These are phyloP conservation scores for Erebia aethiops DNA, from an alignment of 2,888 invertebrate genomes.

Conservation along the genomic window DNA sequence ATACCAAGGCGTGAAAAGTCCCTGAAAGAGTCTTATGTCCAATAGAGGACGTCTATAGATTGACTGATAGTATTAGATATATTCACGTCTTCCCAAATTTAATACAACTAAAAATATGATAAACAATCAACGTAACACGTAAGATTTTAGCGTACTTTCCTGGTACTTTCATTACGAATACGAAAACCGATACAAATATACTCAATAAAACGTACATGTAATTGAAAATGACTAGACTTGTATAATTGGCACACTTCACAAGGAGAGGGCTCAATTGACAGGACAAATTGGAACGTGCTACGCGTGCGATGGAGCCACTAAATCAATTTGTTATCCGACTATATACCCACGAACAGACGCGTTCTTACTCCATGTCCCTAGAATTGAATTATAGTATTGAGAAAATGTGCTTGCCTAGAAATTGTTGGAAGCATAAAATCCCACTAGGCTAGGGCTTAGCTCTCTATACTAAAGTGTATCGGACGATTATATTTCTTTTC, in stretches of 20 bases:
- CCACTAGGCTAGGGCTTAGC: no score
- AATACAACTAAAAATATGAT: no score
- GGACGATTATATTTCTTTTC: no score
- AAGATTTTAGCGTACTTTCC: no score
- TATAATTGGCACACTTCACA: conserved; percentile 29
- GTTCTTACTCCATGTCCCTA: background rate
- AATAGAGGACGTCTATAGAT: no score
- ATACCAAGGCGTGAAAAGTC: no score
- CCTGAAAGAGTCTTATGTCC: no score
- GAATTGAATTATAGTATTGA: background rate
- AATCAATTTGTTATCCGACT: conserved; percentile 38
- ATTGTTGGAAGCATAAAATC: no score
- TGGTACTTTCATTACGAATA: background rate
- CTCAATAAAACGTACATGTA: background rate
- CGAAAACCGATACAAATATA: background rate
- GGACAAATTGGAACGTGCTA: conserved; percentile 41
- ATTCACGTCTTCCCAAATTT: no score
- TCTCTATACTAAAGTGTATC: no score
- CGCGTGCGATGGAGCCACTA: conserved; percentile 40
- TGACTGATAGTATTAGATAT: no score
- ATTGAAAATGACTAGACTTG: conserved; percentile 7
- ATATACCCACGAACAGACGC: conserved; percentile 10
- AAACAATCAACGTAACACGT: no score
- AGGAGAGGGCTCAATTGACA: conserved; percentile 38
- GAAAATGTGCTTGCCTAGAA: background rate